A percentile compares a stretch with the other conserved stretches of the same genome.
Evolutionary conservation across 2,797 vertebrate species (phyloP).

Genomic region (Phrynocephalus vlangalii): DNA sequence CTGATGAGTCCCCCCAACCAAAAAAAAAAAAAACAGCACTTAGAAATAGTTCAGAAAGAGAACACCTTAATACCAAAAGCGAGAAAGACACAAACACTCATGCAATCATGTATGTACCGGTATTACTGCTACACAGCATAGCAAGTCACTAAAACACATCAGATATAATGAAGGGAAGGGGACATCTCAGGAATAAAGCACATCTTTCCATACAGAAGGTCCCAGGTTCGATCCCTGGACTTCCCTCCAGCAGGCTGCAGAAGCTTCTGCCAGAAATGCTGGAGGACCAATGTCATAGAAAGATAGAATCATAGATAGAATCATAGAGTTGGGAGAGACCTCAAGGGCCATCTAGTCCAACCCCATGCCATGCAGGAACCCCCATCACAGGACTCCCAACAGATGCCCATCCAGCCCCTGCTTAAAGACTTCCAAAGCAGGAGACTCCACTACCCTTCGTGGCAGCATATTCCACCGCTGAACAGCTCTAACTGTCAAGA

Average conservation of each 20-base stretch:
- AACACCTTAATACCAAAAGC: background rate
- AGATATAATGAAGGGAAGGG: background rate
- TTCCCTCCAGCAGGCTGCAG: background rate
- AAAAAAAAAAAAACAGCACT: background rate
- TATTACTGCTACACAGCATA: background rate
- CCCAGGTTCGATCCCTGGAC: background rate
- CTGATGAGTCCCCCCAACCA: conserved; percentile 18
- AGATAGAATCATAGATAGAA: too few species aligned
- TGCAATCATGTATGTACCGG: background rate
- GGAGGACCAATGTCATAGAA: background rate
- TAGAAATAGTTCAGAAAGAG: background rate
- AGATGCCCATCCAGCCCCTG: too few species aligned
- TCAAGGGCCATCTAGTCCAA: too few species aligned
- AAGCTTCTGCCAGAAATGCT: background rate
- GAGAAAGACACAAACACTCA: background rate
- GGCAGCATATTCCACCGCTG: too few species aligned
- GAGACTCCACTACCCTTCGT: too few species aligned
- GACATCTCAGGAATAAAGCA: background rate
- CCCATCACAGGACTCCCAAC: too few species aligned
- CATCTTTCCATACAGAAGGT: background rate
- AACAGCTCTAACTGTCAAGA: too few species aligned
- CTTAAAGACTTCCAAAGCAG: too few species aligned
- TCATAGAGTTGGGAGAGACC: too few species aligned
- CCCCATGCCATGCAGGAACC: too few species aligned
- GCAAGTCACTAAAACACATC: background rate